Conservation (phyloP, 2,888 invertebrate species). For the Euclidia mi region DNA sequence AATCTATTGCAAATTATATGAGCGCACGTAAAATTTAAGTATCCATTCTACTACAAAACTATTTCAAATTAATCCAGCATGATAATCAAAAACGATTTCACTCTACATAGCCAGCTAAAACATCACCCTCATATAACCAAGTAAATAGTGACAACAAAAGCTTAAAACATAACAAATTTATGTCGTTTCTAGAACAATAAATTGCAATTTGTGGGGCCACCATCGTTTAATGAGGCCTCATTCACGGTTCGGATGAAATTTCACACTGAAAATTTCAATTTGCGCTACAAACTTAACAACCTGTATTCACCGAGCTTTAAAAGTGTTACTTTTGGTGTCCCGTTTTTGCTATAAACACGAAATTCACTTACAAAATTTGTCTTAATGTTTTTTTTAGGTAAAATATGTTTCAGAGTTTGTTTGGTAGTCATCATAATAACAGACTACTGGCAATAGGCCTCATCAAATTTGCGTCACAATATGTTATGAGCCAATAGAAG, state of each 20-base stretch:
- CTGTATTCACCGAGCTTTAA: conserved; percentile 50
- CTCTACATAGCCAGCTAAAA: too few species aligned
- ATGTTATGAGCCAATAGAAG: too few species aligned
- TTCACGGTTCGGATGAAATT: conserved; percentile 55
- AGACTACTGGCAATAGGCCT: too few species aligned
- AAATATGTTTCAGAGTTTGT: too few species aligned
- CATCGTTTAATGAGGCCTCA: conserved; percentile 57
- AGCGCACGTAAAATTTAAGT: too few species aligned
- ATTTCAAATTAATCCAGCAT: too few species aligned
- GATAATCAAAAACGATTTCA: too few species aligned
- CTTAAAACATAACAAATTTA: conserved; percentile 49
- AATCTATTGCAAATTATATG: too few species aligned
- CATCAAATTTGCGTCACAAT: too few species aligned
- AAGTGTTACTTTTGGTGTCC: conserved; percentile 18
- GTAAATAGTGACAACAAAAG: conserved; percentile 37
- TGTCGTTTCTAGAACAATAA: conserved; percentile 57
- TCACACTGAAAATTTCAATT: conserved; percentile 68
- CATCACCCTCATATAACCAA: too few species aligned
- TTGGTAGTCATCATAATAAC: too few species aligned
- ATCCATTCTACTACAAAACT: too few species aligned
- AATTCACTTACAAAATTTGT: neutral
- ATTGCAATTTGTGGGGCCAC: conserved; percentile 61
- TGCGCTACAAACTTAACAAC: conserved; percentile 54
- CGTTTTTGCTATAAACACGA: conserved; percentile 14
- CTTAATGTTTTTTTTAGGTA: neutral